Evolutionary conservation across 2,888 invertebrate genomes (phyloP), one percentile per base, ranked within the genome.

Genomic region (Lymantria dispar): DNA sequence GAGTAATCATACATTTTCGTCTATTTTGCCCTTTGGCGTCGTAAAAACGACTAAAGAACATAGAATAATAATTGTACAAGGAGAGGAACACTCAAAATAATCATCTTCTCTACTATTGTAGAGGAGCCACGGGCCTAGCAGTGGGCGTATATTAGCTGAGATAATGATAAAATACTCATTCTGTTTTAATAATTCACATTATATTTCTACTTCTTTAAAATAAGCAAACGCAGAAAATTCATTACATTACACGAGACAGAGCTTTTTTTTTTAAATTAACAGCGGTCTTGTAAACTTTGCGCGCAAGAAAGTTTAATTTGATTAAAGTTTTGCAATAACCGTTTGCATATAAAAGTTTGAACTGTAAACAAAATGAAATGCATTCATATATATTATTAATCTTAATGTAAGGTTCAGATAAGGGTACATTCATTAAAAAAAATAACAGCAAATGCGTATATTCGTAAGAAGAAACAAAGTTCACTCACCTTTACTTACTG

Each of bases 401-500:
- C 1, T 22, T n/a, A 38, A 12, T 1, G 1, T 13, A n/a, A 38
- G 9, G 7, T n/a, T n/a, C 38, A 10, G 1, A 38, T n/a, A 38
- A n/a, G 7, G 12, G n/a, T 7, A 7, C 11, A 12, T 10, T 7
- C 7, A 38, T 38, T 12, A 9, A 38, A 38, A n/a, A n/a, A 11
- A 38, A n/a, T 12, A 38, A 38, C n/a, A 38, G 3, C 11, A 38
- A 38, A 13, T 38, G 13, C 11, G 10, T 9, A 29, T 39, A 22
- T 22, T 10, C n/a, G 3, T 12, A 37, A 13, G 8, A 10, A 33
- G 33, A 8, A 33, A 1, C 33, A 33, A 44, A 44, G 37, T 47
- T 15, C 41, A 48, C 52, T 50, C 37, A 50, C 49, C 53, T 44
- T 49, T 29, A 22, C 8, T 33, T 33, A 22, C 22, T 22, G 22